Percentiles rank a stretch among this genome's conserved stretches.
Evolutionary conservation across 2,797 vertebrate genomes (phyloP).

Genomic region (Distichodus sexfasciatus): DNA sequence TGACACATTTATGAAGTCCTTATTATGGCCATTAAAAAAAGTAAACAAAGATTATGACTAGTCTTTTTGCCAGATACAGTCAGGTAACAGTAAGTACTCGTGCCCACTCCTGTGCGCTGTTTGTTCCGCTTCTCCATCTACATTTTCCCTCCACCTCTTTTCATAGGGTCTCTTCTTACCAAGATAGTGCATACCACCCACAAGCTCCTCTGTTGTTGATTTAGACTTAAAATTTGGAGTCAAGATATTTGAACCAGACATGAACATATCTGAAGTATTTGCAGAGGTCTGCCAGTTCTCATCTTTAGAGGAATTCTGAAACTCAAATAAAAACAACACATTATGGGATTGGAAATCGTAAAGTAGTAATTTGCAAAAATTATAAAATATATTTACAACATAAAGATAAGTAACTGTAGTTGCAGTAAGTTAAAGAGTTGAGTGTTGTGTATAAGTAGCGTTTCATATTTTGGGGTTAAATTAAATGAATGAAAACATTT

Average conservation of each 20-base stretch:
- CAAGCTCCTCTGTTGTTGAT: constrained; percentile 39
- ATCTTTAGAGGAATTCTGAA: no score
- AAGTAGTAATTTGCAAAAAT: no score
- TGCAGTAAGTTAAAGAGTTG: no score
- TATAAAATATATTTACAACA: no score
- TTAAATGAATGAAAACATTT: no score
- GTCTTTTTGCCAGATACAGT: constrained; percentile 6
- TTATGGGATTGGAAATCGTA: no score
- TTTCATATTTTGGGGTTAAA: no score
- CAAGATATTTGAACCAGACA: constrained; percentile 25
- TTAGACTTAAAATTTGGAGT: constrained; percentile 23
- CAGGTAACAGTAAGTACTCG: neutral
- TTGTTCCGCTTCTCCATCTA: constrained; percentile 23
- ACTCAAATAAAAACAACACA: no score
- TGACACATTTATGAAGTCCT: constrained; percentile 21
- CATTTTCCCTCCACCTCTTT: neutral
- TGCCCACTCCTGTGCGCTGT: neutral
- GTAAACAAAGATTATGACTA: constrained; percentile 30
- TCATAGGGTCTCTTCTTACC: neutral
- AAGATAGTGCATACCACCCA: constrained; percentile 39
- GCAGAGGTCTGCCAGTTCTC: neutral
- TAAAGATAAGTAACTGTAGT: no score
- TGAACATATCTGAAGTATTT: constrained; percentile 17
- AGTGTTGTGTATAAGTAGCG: no score
- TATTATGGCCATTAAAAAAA: constrained; percentile 18